Evolutionary conservation across 2,113 vertebrate species (phyloP), one percentile per base, ranked within the genome.

Genomic region (Ramphastos sulfuratus): DNA sequence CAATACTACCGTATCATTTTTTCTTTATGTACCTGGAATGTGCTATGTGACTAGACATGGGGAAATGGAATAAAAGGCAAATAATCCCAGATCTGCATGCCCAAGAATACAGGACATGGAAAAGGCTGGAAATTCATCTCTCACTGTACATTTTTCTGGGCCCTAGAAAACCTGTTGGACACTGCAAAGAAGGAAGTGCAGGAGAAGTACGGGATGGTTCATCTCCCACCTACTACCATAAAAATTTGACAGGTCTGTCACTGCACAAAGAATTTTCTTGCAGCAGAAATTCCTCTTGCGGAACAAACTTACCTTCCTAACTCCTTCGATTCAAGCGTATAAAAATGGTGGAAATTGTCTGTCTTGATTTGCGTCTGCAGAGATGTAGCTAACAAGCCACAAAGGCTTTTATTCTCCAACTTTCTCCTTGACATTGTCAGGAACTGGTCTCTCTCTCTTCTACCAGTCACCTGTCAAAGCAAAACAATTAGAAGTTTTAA

Each of bases 241-340:
- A 12, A 65, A 31, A 12, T 39, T 39, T 31, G 15, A 27, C 25
- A 58, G 20, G 30, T 59, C n/a, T n/a, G 5, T 58, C 16, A 8
- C 0, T 74, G 60, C 28, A 77, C 42, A 82, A 46, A 35, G 15
- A 67, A 25, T 19, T 82, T 10, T 73, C 31, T 44, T 21, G 9
- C 71, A 67, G 28, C 20, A 87, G 52, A 77, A 92, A 77, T 31
- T 44, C 23, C 69, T 61, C 55, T 59, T 39, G 28, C 27, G 31
- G 15, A 54, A 69, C 61, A 64, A 66, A 20, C 98, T 98, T 97
- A 99, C 99, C 99, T 98, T 77, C 99, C 99, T 4, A 99, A 94
- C 64, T 99, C 98, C 39, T 98, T 98, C 2, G 97, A 83, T 44
- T 98, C 98, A 82, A 99, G 95, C 21, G 98, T 94, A 78, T 98